Base-by-base conservation (phyloP, 2,888 invertebrate species). In the Amphipyra tragopoginis region DNA sequence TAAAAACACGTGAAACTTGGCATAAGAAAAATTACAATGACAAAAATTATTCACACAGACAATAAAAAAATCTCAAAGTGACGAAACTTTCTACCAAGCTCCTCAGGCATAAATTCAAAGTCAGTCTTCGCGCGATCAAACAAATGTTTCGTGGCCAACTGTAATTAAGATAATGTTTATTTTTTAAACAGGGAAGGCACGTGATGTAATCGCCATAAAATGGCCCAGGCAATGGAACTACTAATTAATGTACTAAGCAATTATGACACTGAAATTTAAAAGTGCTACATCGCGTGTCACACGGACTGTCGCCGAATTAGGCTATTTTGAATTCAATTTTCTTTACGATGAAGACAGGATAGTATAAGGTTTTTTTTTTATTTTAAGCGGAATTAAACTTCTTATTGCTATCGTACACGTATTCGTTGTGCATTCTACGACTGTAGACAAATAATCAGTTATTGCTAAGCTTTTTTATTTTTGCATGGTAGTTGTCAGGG, bases 191-290 rank as follows among this genome's bases (percentile, higher is more conserved):
- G 66, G 78, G 69, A 54, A 73, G 74, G 66, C 67, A 77, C 77
- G 75, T 78, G 71, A 72, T 52, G 66, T 74, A 66, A 72, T 72
- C 57, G 55, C 72, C 71, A 79, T 81, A 75, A 71, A 78, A 66
- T 61, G 63, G 29, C 57, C 55, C 49, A 50, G 14, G 50, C 75
- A 70, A 72, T 75, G 79, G 72, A 75, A 68, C 78, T 75, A 80
- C 80, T 85, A 88, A 89, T 89, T 88, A 87, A 85, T 80, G 83
- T 74, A 75, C 71, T 73, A 77, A 69, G 82, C 86, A 89, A 89
- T 91, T 91, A 89, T 89, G 87, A 89, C 86, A 89, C 86, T 87
- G 86, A 89, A 87, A 88, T 89, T 90, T 88, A 86, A 77, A 86
- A 87, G 83, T 83, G 85, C 80, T 67, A 82, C 83, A 81, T 91